phyloP scores from a whole-genome alignment of 2,113 vertebrate genomes.

The Eclectus roratus region DNA sequence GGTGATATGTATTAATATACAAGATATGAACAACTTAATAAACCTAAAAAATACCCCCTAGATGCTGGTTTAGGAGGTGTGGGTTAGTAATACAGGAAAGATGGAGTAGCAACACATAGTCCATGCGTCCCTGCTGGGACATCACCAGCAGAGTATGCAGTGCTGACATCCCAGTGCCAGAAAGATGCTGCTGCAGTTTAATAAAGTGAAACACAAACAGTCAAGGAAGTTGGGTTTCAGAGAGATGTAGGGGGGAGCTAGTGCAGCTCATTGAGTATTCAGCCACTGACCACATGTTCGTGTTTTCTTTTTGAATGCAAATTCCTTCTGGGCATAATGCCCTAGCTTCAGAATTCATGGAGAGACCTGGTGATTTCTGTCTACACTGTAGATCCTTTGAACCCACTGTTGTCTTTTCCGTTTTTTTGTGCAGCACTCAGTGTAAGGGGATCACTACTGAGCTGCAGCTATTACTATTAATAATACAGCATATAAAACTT shows the following conservation, averaged over 20 bases:
- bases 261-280: not conserved
- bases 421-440: not conserved
- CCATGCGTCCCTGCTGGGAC: not conserved
- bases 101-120: not conserved
- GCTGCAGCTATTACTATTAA: not conserved
- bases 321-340: not conserved
- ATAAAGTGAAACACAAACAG: not conserved
- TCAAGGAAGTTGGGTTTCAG: not conserved
- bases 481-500: not conserved
- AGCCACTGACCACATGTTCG: not conserved
- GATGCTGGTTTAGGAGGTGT: not conserved
- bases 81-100: not conserved
- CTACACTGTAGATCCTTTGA: not conserved
- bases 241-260: not conserved
- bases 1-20: not conserved
- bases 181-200: not conserved
- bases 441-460: not conserved
- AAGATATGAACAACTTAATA: not conserved
- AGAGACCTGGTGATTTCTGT: not conserved
- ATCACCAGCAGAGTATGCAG: accelerated
- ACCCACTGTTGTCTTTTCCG: not conserved
- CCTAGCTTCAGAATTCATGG: not conserved
- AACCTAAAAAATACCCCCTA: accelerated
- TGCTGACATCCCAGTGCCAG: not conserved
- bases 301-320: not conserved